These are phyloP conservation scores for Telenomus remus DNA, from an alignment of 1,140 invertebrate genomes.

Conservation along the genomic window DNA sequence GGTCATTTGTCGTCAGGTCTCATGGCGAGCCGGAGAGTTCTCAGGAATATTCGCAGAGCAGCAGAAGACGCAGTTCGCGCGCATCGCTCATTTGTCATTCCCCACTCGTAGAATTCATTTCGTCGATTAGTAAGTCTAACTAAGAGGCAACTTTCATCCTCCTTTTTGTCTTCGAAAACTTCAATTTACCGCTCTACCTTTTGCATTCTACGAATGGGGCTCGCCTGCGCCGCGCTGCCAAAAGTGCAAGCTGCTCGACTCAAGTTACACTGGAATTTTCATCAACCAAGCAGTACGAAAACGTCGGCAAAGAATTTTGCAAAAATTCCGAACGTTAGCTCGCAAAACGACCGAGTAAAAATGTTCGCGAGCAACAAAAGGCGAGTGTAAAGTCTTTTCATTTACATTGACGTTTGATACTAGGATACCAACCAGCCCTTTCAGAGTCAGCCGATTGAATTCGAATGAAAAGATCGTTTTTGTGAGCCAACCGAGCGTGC, in stretches of 20 bases:
- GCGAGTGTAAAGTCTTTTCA: background rate
- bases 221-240: conserved; percentile 69
- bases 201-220: conserved; percentile 29
- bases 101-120: conserved; percentile 24
- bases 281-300: conserved; percentile 3
- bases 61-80: conserved; percentile 69
- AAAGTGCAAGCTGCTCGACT: conserved; percentile 68
- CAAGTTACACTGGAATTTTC: background rate
- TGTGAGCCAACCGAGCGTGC: too few relatives aligned
- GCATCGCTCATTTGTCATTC: conserved; percentile 34
- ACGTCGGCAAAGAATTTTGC: conserved; percentile 21
- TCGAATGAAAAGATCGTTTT: too few relatives aligned
- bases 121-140: background rate
- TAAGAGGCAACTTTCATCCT: background rate
- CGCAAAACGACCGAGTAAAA: background rate
- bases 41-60: conserved; percentile 67
- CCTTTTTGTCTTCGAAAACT: conserved; percentile 1
- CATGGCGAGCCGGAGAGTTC: conserved; percentile 63
- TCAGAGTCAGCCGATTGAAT: too few relatives aligned
- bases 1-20: conserved; percentile 6
- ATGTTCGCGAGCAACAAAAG: too few relatives aligned
- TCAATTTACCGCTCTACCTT: background rate
- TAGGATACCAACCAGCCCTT: too few relatives aligned
- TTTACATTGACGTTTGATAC: background rate
- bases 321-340: conserved; percentile 19